Base-by-base conservation (phyloP, 1,140 invertebrate genomes). In the Drosophila virilis region DNA sequence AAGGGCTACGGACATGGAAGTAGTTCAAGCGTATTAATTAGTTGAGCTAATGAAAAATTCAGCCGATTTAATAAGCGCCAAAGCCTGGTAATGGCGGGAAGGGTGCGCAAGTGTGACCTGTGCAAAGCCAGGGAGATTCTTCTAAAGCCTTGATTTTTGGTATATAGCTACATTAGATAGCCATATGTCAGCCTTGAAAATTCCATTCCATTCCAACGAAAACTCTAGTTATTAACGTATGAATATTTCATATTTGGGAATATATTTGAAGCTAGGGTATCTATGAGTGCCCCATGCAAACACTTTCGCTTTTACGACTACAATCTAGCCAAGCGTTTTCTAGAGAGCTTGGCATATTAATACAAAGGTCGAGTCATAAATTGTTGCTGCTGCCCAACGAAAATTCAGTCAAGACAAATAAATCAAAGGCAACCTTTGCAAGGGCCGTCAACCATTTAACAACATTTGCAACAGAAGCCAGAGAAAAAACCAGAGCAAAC, bases 331-430 rank as follows among this genome's bases (percentile, higher is more conserved):
- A 4, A 6, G 50, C n/a, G 40, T 22, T 38, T 40, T 12, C 40
- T 10, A 8, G 10, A 17, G 13, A 46, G 8, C 40, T 32, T 13
- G 12, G 32, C 8, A 13, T 50, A 33, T 62, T 77, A 62, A 60
- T 40, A 60, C 57, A 77, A 77, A 82, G 79, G 78, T 81, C 69
- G 70, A 62, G 32, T 32, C 59, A 81, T 81, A 81, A 81, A 81
- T 59, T 61, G 35, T 64, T 51, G 33, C 51, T 45, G 60, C 32
- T 33, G 52, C 9, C n/a, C 50, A 51, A 51, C 33, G 22, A 28
- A 28, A 28, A 28, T 28, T 28, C 22, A 28, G 22, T 28, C 22
- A 28, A 28, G 22, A 28, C 22, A 37, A 52, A 35, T 32, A 52
- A 52, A 52, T 38, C 46, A 55, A 28, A 46, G 3, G 43, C 58